A percentile compares a stretch with the other conserved stretches of the same genome.
Conservation (phyloP, 2,113 vertebrate genomes). For the Trichechus manatus region DNA sequence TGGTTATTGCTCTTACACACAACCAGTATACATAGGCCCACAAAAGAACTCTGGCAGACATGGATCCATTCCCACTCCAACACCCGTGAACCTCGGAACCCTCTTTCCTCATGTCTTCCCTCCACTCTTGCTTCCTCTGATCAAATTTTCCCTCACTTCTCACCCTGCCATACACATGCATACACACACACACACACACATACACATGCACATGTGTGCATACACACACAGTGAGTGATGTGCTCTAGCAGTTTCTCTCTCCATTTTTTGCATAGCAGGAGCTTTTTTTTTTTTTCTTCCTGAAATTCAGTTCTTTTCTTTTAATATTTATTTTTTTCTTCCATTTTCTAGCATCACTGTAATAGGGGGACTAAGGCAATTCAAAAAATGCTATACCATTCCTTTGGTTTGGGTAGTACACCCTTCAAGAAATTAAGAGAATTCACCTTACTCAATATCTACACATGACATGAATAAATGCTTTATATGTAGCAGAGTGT, state of each 20-base stretch:
- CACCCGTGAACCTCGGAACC: background rate
- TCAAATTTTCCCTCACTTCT: background rate
- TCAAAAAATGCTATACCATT: background rate
- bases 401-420: background rate
- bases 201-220: background rate
- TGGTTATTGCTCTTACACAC: background rate
- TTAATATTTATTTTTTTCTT: background rate
- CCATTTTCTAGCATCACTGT: background rate
- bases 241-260: background rate
- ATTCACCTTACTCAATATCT: constrained; percentile 25
- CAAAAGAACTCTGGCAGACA: background rate
- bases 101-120: background rate
- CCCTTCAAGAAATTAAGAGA: constrained; percentile 52
- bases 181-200: background rate
- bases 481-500: constrained; percentile 16
- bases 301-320: constrained; percentile 30
- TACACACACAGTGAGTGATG: background rate
- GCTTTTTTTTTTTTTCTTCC: background rate
- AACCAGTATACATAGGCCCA: background rate
- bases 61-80: background rate
- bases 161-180: background rate
- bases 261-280: background rate
- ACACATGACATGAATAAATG: constrained; percentile 29
- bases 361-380: background rate
- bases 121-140: background rate